A percentile compares a stretch with the other conserved stretches of the same genome.
phyloP scores from a whole-genome alignment of 37 sponge, comb jelly and placozoan genomes.

The Axinella damicornis region DNA sequence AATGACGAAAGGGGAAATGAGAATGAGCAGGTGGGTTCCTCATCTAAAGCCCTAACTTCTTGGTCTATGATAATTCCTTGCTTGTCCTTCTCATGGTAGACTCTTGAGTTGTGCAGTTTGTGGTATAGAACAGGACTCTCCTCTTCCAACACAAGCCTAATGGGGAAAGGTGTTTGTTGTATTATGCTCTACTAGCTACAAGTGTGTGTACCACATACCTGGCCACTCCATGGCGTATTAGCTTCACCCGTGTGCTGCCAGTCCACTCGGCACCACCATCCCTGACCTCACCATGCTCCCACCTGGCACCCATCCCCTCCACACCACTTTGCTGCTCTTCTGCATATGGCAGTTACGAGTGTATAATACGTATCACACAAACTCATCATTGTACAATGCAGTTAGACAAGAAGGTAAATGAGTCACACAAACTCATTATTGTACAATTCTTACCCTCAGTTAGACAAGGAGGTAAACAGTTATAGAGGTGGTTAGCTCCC shows the following conservation, averaged over 20 bases:
- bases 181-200: too few relatives aligned
- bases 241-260: conserved; percentile 44
- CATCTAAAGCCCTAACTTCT: too few relatives aligned
- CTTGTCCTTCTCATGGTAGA: conserved; percentile 71
- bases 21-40: too few relatives aligned
- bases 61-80: conserved; percentile 34
- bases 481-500: conserved; percentile 57
- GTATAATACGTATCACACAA: too few relatives aligned
- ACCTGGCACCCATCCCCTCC: conserved; percentile 27
- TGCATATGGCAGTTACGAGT: background rate
- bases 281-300: conserved; percentile 18
- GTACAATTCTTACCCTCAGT: conserved; percentile 64
- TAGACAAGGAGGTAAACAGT: conserved; percentile 74
- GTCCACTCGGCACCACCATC: conserved; percentile 22
- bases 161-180: background rate
- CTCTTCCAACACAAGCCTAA: conserved; percentile 56
- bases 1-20: too few relatives aligned
- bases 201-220: conserved; percentile 35
- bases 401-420: background rate
- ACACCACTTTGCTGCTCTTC: conserved; percentile 38
- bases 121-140: conserved; percentile 49
- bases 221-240: conserved; percentile 49
- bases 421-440: too few relatives aligned
- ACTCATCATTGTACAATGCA: too few relatives aligned
- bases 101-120: conserved; percentile 75